These are phyloP conservation scores for Sesamia nonagrioides DNA, from an alignment of 1,140 invertebrate species.

Conservation along the genomic window DNA sequence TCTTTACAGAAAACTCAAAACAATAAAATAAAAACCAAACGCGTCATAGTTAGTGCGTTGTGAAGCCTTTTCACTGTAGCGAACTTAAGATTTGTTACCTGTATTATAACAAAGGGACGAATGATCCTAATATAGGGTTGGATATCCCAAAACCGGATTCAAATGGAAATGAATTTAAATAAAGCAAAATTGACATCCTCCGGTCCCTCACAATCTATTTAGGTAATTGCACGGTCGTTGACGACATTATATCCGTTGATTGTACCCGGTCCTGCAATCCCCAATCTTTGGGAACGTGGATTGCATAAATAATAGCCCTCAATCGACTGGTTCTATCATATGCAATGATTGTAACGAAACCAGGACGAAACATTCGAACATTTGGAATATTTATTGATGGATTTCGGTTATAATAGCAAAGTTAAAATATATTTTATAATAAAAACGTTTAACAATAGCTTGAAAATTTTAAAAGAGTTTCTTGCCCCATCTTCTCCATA, in stretches of 20 bases:
- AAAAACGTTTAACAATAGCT: no score
- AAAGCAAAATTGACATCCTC: constrained; percentile 23
- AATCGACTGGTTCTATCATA: constrained; percentile 25
- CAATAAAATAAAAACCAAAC: no score
- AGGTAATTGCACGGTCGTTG: constrained; percentile 45
- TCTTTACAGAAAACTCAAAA: no score
- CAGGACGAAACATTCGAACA: no score
- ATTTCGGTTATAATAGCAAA: neutral
- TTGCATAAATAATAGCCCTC: constrained; percentile 32
- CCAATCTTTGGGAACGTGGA: constrained; percentile 7
- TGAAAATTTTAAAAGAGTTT: no score
- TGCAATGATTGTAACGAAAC: constrained; percentile 16
- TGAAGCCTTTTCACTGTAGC: no score
- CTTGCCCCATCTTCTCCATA: no score
- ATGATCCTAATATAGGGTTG: neutral
- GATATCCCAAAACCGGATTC: constrained; percentile 15
- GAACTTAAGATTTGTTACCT: no score
- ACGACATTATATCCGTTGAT: constrained; percentile 42
- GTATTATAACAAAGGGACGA: neutral
- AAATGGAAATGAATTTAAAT: constrained; percentile 36
- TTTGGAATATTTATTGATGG: neutral
- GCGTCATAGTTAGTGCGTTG: no score
- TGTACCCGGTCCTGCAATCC: constrained; percentile 35
- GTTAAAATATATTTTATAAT: neutral
- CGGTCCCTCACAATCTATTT: constrained; percentile 41